Evolutionary conservation across 2,797 vertebrate species (phyloP), one percentile per base, ranked within the genome.

Genomic region (Eleutherodactylus coqui): DNA sequence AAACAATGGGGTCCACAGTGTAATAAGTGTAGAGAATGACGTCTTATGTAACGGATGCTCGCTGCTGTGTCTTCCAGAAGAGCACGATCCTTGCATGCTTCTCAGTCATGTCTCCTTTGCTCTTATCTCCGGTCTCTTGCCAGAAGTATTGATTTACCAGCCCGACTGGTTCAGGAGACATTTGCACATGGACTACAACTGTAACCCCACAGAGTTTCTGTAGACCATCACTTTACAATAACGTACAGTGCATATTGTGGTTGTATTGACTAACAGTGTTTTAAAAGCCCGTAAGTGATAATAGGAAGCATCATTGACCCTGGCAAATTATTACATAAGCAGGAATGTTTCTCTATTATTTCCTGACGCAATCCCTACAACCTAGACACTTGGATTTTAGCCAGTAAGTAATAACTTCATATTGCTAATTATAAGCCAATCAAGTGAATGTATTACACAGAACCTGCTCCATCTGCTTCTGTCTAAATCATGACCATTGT

Each of bases 111-210:
- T 72, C 45, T 70, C 64, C 62, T 55, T 45, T 70, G 67, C 80
- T 58, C 53, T 75, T 62, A 34, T 73, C 38, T 83, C 16, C 34
- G 24, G 49, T 38, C 34, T 51, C 80, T 55, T 53, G 36, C 36
- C 27, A 32, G 41, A 32, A 75, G 53, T 83, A 83, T 83, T 75
- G 72, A 75, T 83, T 75, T 62, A 83, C 69, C 70, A 62, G 82
- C 80, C 67, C 8, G 72, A 83, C 82, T 75, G 82, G 82, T 75
- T 83, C 27, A 51, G 34, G 11, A 72, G 49, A 47, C 55, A 34
- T 75, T 62, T 27, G 13, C 38, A 73, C 67, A 70, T 70, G 55
- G 64, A 70, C 53, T 34, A 29, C 32, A 82, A 2, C 21, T 21
- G 19, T 34, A 24, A 16, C 67, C 79, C 80, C 53, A 38, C 80